Base-by-base conservation (phyloP, 2,888 invertebrate species). In the Cantharis flavilabris region DNA sequence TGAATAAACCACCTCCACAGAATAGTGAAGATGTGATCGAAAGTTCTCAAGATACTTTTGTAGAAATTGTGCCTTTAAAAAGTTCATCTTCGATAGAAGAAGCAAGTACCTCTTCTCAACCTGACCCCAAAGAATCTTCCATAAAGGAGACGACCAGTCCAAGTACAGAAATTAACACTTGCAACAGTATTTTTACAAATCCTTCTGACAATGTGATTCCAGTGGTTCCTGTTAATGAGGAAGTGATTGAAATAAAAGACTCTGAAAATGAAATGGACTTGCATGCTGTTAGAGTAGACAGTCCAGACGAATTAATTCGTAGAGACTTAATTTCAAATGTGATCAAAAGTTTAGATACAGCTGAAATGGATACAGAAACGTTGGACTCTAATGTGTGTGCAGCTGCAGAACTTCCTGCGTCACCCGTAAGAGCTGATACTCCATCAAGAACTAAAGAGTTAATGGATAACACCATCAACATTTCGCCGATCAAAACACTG, bases 361-460 rank as follows among this genome's bases (percentile, higher is more conserved):
- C 83, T 65, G 80, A 80, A 69, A 83, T 84, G 82, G 85, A 86
- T 33, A 87, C 86, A 3, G 83, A 84, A 75, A 82, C 84, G 14
- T 11, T 49, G 16, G 64, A 69, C 11, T 3, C 62, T 30, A 33
- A 33, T 18, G 5, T 14, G 23, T 71, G 70, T 11, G 3, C 23
- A 9, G 1, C 9, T 23, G 14, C 69, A 9, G 65, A 62, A 13
- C 75, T 78, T 67, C 86, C 85, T 7, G 82, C 85, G 13, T 87
- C 87, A 3, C 87, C 88, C 4, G 75, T 87, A 28, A 84, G 81
- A 4, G 79, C 80, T 1, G 86, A 87, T 62, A 88, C 88, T 0
- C 88, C 88, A 7, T 86, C 82, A 62, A 83, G 85, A 78, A 87
- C 90, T 76, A 86, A 88, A 82, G 92, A 67, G 10, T 18, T 67